Percentiles rank a stretch among this genome's conserved stretches.
phyloP scores from a whole-genome alignment of 1,140 invertebrate species.

The Mercenaria mercenaria region DNA sequence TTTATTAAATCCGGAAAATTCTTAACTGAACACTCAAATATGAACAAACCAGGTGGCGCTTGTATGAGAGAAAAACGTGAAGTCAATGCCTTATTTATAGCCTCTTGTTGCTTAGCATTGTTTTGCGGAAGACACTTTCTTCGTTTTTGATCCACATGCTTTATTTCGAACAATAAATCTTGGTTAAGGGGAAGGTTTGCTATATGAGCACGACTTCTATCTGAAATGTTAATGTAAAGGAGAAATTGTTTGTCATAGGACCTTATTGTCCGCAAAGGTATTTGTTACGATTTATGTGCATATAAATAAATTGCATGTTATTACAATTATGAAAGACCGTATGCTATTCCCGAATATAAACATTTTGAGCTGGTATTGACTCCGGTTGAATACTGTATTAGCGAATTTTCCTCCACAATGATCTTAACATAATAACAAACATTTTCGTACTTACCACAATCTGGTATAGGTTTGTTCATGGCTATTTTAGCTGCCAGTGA shows the following conservation, averaged over 20 bases:
- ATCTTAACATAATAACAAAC: no score
- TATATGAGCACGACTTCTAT: background rate
- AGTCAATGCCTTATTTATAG: conserved; percentile 73
- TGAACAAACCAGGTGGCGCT: conserved; percentile 78
- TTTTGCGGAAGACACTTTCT: conserved; percentile 54
- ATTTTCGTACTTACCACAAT: conserved; percentile 49
- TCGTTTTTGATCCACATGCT: background rate
- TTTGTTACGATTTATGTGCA: no score
- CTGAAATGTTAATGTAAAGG: no score
- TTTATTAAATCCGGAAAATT: background rate
- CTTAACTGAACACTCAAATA: background rate
- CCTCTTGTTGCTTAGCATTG: conserved; percentile 71
- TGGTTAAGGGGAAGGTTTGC: background rate
- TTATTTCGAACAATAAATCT: conserved; percentile 5
- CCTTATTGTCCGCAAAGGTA: no score
- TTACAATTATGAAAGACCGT: no score
- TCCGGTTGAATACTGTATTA: no score
- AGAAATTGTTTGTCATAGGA: no score
- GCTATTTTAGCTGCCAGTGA: conserved; percentile 44
- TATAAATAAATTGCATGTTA: no score
- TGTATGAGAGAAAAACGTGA: conserved; percentile 78
- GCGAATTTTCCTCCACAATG: no score
- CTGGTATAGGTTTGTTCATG: conserved; percentile 53
- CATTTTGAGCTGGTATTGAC: no score
- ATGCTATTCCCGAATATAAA: no score